A percentile compares a stretch with the other conserved stretches of the same genome.
These are phyloP conservation scores for Platygyra sinensis DNA, from an alignment of 64 coral and sea anemone genomes.

Conservation along the genomic window DNA sequence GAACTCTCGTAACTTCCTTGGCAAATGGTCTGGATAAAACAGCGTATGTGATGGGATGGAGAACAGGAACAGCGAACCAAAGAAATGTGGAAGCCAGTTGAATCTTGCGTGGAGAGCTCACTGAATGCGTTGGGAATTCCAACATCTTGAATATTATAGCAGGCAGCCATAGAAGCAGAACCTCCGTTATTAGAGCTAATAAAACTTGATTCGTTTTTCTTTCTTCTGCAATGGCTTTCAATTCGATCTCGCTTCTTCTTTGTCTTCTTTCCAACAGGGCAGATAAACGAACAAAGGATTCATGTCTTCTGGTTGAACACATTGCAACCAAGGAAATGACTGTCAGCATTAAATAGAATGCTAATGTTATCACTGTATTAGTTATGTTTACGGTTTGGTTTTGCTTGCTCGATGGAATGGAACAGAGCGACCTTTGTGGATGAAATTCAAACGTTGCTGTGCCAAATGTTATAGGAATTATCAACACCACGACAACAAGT, in stretches of 20 bases:
- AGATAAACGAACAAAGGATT: background rate
- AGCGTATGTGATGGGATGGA: background rate
- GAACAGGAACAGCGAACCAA: background rate
- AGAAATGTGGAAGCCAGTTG: constrained; percentile 25
- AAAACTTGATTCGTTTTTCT: constrained; percentile 25
- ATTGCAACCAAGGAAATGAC: background rate
- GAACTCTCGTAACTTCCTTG: background rate
- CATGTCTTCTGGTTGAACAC: background rate
- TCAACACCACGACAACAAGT: background rate
- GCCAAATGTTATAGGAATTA: background rate
- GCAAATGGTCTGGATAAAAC: background rate
- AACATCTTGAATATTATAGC: constrained; percentile 17
- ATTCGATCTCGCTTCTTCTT: background rate
- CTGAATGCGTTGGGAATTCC: background rate
- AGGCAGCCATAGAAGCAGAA: constrained; percentile 6
- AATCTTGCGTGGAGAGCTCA: background rate
- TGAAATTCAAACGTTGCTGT: background rate
- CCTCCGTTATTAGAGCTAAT: background rate
- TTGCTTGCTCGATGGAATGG: background rate
- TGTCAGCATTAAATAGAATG: background rate
- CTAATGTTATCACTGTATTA: background rate
- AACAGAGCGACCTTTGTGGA: background rate
- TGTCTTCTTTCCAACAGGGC: background rate
- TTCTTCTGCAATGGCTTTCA: background rate
- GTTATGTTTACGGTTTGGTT: background rate